Conservation (phyloP, 1,140 invertebrate species). For the Laodelphax striatellus region DNA sequence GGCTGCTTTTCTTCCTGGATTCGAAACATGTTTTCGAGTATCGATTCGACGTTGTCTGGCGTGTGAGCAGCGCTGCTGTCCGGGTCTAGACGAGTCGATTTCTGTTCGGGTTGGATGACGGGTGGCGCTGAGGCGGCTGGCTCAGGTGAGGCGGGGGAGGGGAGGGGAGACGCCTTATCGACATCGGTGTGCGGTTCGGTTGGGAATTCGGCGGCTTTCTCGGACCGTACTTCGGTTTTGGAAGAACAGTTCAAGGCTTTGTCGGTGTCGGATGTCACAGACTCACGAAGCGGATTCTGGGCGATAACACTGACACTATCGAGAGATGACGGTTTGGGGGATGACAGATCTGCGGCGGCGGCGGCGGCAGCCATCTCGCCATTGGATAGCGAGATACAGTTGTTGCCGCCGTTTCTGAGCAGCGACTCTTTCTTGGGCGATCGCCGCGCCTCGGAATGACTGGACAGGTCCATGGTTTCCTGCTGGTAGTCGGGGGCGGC, state of each 20-base stretch:
- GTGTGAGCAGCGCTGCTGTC: neutral
- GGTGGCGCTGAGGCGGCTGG: no score
- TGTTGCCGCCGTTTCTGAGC: neutral
- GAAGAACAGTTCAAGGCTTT: conserved; percentile 1
- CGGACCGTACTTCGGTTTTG: neutral
- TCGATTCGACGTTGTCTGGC: conserved; percentile 19
- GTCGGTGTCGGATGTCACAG: neutral
- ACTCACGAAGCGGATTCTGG: neutral
- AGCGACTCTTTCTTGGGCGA: neutral
- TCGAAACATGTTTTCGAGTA: conserved; percentile 21
- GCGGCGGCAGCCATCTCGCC: neutral
- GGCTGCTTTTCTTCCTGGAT: conserved; percentile 10
- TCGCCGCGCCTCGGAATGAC: neutral
- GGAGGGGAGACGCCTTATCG: no score
- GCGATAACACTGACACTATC: conserved; percentile 11
- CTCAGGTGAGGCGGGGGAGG: no score
- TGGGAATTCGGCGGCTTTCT: no score
- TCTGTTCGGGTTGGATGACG: no score
- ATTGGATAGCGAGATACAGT: neutral
- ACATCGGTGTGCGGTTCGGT: no score
- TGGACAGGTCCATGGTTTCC: conserved; percentile 11
- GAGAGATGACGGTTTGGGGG: neutral
- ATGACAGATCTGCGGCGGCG: neutral
- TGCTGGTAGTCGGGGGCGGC: neutral
- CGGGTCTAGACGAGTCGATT: no score